These are phyloP conservation scores for Acanthaster planci DNA, from an alignment of 35 echinoderm and acorn worm species.

Conservation along the genomic window DNA sequence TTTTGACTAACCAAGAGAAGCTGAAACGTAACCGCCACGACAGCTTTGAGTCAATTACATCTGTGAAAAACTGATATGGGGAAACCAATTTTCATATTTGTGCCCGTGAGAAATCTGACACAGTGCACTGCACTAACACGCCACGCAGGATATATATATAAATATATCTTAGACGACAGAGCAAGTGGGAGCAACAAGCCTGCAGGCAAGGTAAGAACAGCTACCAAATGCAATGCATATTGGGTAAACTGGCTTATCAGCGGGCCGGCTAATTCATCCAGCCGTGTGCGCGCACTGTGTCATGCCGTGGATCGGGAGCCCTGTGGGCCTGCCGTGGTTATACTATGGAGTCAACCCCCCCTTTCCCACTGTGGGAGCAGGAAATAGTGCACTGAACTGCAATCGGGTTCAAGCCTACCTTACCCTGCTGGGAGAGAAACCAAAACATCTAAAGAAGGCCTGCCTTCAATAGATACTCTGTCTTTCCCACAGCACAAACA, in stretches of 20 bases:
- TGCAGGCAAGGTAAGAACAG: conserved; percentile 4
- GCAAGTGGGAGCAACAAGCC: conserved; percentile 15
- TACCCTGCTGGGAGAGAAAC: too few species aligned
- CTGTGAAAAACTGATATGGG: background rate
- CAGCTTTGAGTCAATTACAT: conserved; percentile 2
- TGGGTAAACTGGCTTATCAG: conserved; percentile 25
- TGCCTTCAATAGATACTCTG: too few species aligned
- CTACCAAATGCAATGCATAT: conserved; percentile 31
- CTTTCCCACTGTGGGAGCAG: background rate
- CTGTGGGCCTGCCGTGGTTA: background rate
- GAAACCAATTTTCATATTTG: background rate
- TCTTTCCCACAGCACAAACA: too few species aligned
- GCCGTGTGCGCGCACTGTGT: background rate
- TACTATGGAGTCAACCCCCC: background rate
- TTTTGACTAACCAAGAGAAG: conserved; percentile 11
- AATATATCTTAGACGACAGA: background rate
- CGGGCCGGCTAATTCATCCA: conserved; percentile 8
- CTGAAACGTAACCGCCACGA: background rate
- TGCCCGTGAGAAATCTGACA: background rate
- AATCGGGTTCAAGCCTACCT: too few species aligned
- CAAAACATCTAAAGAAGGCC: too few species aligned
- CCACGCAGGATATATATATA: background rate
- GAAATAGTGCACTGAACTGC: conserved; percentile 20
- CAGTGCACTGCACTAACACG: conserved; percentile 25
- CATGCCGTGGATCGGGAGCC: background rate